Evolutionary conservation across 2,888 invertebrate genomes (phyloP), one percentile per base, ranked within the genome.

Genomic region (Spisula solida): DNA sequence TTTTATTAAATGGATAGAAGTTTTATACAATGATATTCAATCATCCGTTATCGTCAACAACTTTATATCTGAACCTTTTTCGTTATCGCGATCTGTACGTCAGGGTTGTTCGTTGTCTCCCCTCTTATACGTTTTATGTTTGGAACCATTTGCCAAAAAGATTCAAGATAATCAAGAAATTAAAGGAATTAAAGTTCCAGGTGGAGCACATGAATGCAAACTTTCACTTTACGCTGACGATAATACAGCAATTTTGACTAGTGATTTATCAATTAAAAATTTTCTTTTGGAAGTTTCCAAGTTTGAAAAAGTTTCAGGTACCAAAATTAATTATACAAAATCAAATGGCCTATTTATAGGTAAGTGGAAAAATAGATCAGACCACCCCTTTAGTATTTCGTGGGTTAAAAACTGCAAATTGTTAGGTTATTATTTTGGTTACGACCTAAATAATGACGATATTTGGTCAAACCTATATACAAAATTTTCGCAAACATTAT

Each of bases 331-430:
- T 87, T 81, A 88, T 75, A 70, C 55, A 29, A 93, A 93, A 84
- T 88, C 90, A 16, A 88, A 87, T 56, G 91, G 91, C 12, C 34
- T 93, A 47, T 93, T 70, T 82, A 78, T 89, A 66, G 91, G 93
- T 6, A 91, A 93, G 86, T 93, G 90, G 93, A 90, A 91, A 83
- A 82, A 81, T 56, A 55, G 93, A 20, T 89, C 88, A 12, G 93
- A 91, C 82, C 91, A 93, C 48, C 86, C 88, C 47, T 93, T 93
- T 81, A 92, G 93, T 20, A 92, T 93, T 34, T 88, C 87, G 31
- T 93, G 90, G 90, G 88, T 90, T 29, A 47, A 89, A 29, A 83
- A 86, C 48, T 75, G 66, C 18, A 92, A 90, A 81, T 56, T 93
- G n/a, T 83, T 91, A 51, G 92, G 92, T 47, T 70, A 92, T 48